Conservation (phyloP, 2,797 vertebrate species). For the Emydoidea blandingii region DNA sequence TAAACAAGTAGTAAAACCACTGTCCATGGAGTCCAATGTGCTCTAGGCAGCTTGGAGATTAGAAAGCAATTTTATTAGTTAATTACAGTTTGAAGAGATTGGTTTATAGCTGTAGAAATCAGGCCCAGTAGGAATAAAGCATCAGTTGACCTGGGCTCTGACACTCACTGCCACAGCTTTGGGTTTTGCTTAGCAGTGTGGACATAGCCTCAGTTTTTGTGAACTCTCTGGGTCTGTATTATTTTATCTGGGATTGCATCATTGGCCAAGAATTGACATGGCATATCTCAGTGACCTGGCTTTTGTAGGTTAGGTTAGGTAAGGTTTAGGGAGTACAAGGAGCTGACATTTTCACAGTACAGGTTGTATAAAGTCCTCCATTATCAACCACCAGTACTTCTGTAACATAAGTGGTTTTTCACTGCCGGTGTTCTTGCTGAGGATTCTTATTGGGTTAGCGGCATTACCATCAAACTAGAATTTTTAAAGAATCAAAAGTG, state of each 20-base stretch:
- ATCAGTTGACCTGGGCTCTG: neutral
- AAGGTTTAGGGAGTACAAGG: neutral
- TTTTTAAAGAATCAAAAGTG: neutral
- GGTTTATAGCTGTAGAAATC: neutral
- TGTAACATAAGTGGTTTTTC: neutral
- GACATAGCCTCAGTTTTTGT: neutral
- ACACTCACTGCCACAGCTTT: neutral
- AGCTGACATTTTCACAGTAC: neutral
- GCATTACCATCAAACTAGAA: neutral
- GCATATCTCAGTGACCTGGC: neutral
- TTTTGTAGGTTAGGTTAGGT: slow-evolving; percentile 8
- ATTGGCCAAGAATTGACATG: neutral
- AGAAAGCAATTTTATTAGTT: slow-evolving; percentile 8
- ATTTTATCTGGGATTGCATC: neutral
- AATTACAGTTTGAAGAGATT: slow-evolving; percentile 7
- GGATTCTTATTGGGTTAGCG: neutral
- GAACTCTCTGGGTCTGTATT: neutral
- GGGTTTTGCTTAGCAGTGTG: neutral
- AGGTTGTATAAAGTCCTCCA: neutral
- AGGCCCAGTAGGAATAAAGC: neutral
- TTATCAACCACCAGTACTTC: neutral
- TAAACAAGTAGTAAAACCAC: slow-evolving; percentile 68
- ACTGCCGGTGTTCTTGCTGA: neutral
- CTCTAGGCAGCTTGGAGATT: slow-evolving; percentile 28
- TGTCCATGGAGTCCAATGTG: neutral